phyloP scores from a whole-genome alignment of 2,888 invertebrate genomes.

The Diachrysia chrysitis region DNA sequence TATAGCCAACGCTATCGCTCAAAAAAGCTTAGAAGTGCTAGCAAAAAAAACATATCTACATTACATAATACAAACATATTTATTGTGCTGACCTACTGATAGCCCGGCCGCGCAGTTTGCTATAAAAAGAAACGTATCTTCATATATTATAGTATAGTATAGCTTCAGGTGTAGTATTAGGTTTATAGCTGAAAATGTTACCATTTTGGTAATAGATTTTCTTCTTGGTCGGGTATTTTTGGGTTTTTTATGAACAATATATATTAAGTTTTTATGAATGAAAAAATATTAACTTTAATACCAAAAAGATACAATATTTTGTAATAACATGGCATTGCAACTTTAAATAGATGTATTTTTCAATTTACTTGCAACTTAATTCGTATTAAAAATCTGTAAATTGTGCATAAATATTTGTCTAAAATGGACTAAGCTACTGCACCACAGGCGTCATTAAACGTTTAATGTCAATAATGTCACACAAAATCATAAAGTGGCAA shows the following conservation, averaged over 20 bases:
- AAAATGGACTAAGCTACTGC: too few relatives aligned
- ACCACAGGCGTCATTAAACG: too few relatives aligned
- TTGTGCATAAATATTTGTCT: too few relatives aligned
- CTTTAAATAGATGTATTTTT: too few relatives aligned
- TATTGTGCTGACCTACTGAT: slow-evolving; percentile 92
- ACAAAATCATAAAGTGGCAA: too few relatives aligned
- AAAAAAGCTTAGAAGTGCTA: slow-evolving; percentile 60
- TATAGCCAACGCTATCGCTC: not conserved
- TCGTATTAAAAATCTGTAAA: too few relatives aligned
- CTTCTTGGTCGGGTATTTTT: slow-evolving; percentile 34
- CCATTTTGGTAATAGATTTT: slow-evolving; percentile 5
- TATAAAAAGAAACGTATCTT: slow-evolving; percentile 86
- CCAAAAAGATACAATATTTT: too few relatives aligned
- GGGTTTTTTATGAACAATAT: slow-evolving; percentile 33
- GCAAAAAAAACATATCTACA: slow-evolving; percentile 67
- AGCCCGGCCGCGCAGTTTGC: slow-evolving; percentile 95
- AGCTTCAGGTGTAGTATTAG: slow-evolving; percentile 57
- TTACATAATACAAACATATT: slow-evolving; percentile 71
- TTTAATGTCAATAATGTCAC: too few relatives aligned
- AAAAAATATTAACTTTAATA: too few relatives aligned
- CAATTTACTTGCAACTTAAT: too few relatives aligned
- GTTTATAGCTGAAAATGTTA: slow-evolving; percentile 31
- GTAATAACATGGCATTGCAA: too few relatives aligned
- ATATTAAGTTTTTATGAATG: not conserved
- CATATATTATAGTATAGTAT: slow-evolving; percentile 60